Conservation (phyloP, 2,113 vertebrate species). For the Hucho hucho region DNA sequence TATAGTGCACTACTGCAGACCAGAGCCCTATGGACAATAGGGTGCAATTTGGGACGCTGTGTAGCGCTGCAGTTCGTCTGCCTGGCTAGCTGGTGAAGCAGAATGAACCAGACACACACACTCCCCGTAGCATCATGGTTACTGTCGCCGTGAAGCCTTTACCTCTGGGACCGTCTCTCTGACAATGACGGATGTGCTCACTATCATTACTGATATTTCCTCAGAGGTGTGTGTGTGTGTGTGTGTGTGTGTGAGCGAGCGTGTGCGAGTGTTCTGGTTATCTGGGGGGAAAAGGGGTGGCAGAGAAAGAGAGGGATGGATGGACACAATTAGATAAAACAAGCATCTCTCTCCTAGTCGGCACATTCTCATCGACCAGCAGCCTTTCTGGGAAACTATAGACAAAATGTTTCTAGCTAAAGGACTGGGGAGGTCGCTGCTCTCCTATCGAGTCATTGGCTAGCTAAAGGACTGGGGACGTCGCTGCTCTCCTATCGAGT, state of each 20-base stretch:
- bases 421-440: too few relatives aligned
- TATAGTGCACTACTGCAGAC: too few relatives aligned
- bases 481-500: too few relatives aligned
- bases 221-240: neutral
- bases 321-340: neutral
- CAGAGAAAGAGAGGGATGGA: neutral
- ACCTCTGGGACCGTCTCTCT: neutral
- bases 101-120: neutral
- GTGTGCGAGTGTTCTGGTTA: neutral
- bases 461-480: neutral
- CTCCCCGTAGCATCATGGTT: neutral
- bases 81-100: too few relatives aligned
- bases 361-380: neutral
- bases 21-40: too few relatives aligned
- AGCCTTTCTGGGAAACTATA: neutral
- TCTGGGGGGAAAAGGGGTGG: neutral
- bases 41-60: neutral
- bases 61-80: neutral
- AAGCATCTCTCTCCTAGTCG: neutral
- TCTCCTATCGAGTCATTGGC: too few relatives aligned
- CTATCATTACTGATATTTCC: neutral
- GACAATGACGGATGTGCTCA: neutral
- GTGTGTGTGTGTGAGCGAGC: too few relatives aligned
- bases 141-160: neutral
- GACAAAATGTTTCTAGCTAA: slow-evolving; percentile 2